These are phyloP conservation scores for Aegithalos caudatus DNA, from an alignment of 2,113 vertebrate species.

Conservation along the genomic window DNA sequence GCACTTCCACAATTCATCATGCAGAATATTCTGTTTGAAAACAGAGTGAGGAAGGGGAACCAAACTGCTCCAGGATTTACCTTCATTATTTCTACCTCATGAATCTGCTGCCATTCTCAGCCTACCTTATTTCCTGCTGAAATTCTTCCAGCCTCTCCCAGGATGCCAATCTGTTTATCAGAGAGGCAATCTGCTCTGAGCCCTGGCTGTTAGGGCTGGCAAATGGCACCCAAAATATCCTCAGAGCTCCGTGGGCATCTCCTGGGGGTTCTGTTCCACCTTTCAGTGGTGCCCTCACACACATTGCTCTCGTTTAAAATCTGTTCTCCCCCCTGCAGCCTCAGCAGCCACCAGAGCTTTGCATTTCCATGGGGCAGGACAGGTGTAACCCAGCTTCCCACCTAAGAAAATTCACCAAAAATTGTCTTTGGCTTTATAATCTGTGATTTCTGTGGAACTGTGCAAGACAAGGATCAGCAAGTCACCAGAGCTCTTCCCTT, in stretches of 20 bases:
- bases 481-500: background rate
- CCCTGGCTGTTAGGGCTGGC: background rate
- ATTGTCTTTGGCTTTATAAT: background rate
- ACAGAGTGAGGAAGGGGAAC: background rate
- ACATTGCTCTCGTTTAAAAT: background rate
- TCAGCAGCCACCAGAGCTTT: background rate
- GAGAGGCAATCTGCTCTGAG: background rate
- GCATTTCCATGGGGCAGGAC: background rate
- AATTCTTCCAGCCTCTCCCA: constrained; percentile 6
- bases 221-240: background rate
- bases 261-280: background rate
- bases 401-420: background rate
- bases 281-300: background rate
- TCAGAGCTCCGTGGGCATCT: accelerated
- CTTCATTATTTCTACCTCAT: constrained; percentile 48
- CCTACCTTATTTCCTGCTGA: constrained; percentile 17
- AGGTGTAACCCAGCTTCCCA: background rate
- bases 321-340: background rate
- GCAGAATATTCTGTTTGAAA: constrained; percentile 36
- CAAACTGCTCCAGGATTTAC: background rate
- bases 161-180: background rate
- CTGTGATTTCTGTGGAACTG: background rate
- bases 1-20: background rate
- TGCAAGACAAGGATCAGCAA: background rate
- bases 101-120: background rate